phyloP scores from a whole-genome alignment of 2,888 invertebrate genomes.

The Anorthoa munda region DNA sequence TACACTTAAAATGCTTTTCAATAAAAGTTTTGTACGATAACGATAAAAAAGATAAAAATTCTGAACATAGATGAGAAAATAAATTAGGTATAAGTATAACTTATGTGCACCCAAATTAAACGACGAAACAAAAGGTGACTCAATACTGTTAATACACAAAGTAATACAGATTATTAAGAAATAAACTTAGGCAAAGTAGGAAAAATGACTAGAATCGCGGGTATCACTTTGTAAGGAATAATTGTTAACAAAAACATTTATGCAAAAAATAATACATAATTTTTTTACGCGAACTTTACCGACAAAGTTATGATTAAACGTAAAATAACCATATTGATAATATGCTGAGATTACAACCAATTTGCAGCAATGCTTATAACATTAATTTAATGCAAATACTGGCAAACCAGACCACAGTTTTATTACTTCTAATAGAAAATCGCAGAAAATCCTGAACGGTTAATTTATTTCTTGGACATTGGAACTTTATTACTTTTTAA shows the following conservation, averaged over 20 bases:
- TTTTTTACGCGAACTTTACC: constrained; percentile 31
- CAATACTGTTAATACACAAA: constrained; percentile 4
- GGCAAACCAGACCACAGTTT: background rate
- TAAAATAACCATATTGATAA: constrained; percentile 4
- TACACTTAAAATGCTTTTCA: constrained; percentile 33
- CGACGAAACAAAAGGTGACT: background rate
- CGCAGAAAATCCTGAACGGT: constrained; percentile 9
- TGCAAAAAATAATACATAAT: constrained; percentile 4
- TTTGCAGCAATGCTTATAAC: background rate
- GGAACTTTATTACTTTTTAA: constrained; percentile 15
- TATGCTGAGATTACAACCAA: constrained; percentile 26
- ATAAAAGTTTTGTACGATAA: constrained; percentile 13
- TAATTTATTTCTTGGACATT: constrained; percentile 6
- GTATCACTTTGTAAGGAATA: constrained; percentile 52
- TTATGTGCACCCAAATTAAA: constrained; percentile 22
- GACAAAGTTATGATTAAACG: constrained; percentile 5
- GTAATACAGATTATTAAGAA: constrained; percentile 31
- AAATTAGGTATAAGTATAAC: background rate
- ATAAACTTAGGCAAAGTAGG: constrained; percentile 44
- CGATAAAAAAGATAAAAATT: background rate
- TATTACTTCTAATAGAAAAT: constrained; percentile 7
- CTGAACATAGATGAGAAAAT: background rate
- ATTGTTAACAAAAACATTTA: constrained; percentile 24
- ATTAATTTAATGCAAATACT: constrained; percentile 1
- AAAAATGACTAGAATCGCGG: constrained; percentile 71